Conservation (phyloP, 2,888 invertebrate species). For the Caenorhabditis angaria region DNA sequence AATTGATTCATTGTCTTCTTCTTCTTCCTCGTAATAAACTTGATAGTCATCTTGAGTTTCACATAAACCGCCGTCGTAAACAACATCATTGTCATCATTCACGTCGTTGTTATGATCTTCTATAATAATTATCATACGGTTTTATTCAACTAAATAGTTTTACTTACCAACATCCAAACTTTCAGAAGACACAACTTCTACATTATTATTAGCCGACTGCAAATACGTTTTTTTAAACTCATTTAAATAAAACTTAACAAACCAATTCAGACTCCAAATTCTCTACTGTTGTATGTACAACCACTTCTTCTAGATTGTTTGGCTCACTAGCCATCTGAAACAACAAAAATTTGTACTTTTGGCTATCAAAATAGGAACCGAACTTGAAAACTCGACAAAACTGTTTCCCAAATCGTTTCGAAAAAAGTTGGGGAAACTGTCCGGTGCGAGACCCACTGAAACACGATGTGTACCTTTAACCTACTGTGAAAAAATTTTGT, state of each 20-base stretch:
- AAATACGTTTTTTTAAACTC: background rate
- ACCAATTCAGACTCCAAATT: background rate
- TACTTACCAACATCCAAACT: too few species aligned
- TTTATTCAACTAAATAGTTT: too few species aligned
- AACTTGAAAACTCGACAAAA: background rate
- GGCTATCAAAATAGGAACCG: background rate
- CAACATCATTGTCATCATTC: background rate
- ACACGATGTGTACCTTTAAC: background rate
- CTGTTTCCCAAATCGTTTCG: too few species aligned
- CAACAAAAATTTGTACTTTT: background rate
- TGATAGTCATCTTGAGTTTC: background rate
- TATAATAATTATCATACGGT: background rate
- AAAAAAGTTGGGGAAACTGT: background rate
- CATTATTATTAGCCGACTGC: background rate
- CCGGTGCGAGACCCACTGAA: background rate
- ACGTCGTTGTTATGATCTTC: background rate
- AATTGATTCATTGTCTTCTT: background rate
- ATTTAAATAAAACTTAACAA: background rate
- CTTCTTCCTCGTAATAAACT: background rate
- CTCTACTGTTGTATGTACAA: too few species aligned
- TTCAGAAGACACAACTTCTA: background rate
- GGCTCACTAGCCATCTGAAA: too few species aligned
- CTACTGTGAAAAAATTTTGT: background rate
- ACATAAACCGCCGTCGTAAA: background rate
- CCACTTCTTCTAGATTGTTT: too few species aligned